A percentile compares a stretch with the other conserved stretches of the same genome.
These are phyloP conservation scores for Coenonympha glycerion DNA, from an alignment of 2,888 invertebrate species.

Conservation along the genomic window DNA sequence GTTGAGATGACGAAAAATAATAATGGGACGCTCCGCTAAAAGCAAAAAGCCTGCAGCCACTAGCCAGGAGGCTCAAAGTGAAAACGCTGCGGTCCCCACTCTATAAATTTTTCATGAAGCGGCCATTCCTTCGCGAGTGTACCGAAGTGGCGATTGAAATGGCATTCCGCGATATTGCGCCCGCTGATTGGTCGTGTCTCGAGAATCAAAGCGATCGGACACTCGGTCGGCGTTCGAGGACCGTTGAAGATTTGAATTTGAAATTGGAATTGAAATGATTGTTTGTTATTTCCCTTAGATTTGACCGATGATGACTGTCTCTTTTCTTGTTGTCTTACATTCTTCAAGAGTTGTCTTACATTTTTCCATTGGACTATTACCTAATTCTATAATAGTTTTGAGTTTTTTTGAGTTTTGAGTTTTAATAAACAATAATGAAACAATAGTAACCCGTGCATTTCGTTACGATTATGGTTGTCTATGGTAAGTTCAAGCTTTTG, in stretches of 20 bases:
- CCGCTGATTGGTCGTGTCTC: constrained; percentile 44
- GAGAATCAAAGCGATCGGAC: constrained; percentile 31
- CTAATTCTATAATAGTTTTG: no score
- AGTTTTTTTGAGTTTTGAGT: no score
- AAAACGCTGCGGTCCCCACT: constrained; percentile 36
- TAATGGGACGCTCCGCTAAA: constrained; percentile 5
- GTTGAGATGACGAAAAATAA: no score
- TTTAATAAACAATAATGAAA: not conserved
- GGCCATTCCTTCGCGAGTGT: constrained; percentile 41
- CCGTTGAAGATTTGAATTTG: constrained; percentile 29
- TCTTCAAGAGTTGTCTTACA: no score
- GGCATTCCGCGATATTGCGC: constrained; percentile 53
- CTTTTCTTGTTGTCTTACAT: not conserved
- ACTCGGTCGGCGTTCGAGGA: constrained; percentile 28
- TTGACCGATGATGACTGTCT: not conserved
- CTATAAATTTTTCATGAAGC: constrained; percentile 72
- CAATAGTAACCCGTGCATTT: not conserved
- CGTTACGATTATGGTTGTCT: not conserved
- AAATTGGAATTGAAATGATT: constrained; percentile 27
- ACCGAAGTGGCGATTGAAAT: constrained; percentile 64
- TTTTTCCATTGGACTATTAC: no score
- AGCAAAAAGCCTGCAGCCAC: not conserved
- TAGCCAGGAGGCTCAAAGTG: constrained; percentile 35
- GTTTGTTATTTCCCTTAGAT: not conserved
- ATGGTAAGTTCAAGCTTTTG: constrained; percentile 8